Conservation (phyloP, 1,140 invertebrate species). For the Triops longicaudatus region DNA sequence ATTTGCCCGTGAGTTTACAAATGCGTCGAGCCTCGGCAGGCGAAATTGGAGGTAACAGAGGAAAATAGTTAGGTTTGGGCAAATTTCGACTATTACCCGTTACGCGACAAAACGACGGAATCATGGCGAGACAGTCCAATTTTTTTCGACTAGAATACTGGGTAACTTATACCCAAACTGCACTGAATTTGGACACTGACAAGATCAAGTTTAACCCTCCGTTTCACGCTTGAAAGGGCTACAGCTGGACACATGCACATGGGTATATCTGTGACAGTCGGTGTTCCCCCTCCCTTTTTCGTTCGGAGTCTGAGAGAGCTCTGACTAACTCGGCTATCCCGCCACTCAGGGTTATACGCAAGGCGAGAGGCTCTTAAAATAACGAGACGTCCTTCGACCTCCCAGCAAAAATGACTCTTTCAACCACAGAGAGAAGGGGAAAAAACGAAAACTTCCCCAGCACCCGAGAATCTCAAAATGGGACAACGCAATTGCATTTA, state of each 20-base stretch:
- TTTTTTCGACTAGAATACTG: too few relatives aligned
- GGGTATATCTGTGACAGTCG: neutral
- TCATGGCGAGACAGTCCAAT: neutral
- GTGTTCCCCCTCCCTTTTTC: conserved; percentile 6
- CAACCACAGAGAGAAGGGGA: neutral
- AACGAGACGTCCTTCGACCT: conserved; percentile 9
- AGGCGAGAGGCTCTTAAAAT: conserved; percentile 1
- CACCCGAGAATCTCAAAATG: neutral
- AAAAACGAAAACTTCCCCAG: neutral
- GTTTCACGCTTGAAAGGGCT: neutral
- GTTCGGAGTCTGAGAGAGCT: conserved; percentile 7
- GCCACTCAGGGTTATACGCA: conserved; percentile 14
- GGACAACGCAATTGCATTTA: neutral
- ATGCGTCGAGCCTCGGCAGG: conserved; percentile 68
- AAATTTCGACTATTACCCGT: conserved; percentile 67
- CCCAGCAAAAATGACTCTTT: neutral
- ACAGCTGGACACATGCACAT: neutral
- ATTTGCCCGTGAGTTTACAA: conserved; percentile 71
- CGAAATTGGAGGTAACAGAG: conserved; percentile 66
- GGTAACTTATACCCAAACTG: too few relatives aligned
- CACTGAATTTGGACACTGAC: neutral
- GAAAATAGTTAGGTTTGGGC: conserved; percentile 73
- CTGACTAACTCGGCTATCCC: conserved; percentile 9
- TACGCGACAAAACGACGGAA: conserved; percentile 55
- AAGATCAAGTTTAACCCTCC: neutral